phyloP scores from a whole-genome alignment of 2,797 vertebrate genomes.

The Onychomys arenicola region DNA sequence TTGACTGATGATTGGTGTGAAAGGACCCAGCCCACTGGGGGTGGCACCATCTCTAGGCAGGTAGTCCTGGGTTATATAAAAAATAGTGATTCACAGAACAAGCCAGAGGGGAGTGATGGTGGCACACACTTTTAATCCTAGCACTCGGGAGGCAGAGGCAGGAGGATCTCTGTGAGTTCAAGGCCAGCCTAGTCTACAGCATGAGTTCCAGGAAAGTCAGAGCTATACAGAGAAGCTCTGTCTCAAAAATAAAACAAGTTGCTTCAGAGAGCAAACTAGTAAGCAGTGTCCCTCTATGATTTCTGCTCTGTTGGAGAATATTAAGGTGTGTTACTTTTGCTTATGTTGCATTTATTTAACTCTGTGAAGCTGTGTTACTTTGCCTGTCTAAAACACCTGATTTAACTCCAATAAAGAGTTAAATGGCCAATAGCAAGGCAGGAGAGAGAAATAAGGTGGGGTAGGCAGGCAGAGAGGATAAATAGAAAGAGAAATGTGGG shows the following conservation, averaged over 20 bases:
- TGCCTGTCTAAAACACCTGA: no score
- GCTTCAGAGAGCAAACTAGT: neutral
- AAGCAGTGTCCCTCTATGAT: neutral
- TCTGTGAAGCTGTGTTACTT: no score
- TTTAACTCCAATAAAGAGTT: no score
- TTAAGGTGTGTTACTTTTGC: no score
- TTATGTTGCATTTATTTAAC: no score
- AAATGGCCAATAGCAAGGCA: no score
- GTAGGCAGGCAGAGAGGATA: no score
- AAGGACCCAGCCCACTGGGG: neutral
- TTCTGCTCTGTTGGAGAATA: neutral
- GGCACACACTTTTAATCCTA: neutral
- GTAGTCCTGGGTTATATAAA: neutral
- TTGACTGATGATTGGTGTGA: neutral
- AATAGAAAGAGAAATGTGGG: no score
- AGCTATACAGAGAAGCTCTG: neutral
- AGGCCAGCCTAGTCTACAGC: neutral
- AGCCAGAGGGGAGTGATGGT: neutral
- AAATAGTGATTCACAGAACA: neutral
- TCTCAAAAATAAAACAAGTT: neutral
- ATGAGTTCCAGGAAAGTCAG: neutral
- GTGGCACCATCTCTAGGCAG: neutral
- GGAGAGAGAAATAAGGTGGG: no score
- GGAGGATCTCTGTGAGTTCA: neutral
- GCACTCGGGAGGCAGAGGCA: neutral